phyloP scores from a whole-genome alignment of 2,113 vertebrate genomes.

The Chlamydotis undulata region DNA sequence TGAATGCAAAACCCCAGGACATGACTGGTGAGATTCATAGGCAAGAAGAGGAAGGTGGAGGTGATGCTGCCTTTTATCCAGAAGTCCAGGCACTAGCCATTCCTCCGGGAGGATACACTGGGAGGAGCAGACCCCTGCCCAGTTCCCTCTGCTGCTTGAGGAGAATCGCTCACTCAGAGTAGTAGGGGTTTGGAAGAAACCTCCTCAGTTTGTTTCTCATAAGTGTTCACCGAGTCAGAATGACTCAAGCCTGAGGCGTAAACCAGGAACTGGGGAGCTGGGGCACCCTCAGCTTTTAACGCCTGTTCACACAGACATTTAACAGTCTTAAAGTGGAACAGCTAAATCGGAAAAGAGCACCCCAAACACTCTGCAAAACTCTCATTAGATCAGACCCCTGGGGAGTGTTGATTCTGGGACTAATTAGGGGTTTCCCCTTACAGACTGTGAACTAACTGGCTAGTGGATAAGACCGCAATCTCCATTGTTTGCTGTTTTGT shows the following conservation, averaged over 20 bases:
- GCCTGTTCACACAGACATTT: not conserved
- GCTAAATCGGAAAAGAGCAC: not conserved
- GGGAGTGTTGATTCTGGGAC: not conserved
- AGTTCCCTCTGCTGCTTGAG: not conserved
- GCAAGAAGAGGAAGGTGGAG: not conserved
- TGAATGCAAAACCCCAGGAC: not conserved
- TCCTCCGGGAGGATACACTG: not conserved
- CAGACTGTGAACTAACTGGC: not conserved
- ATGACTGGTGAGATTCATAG: not conserved
- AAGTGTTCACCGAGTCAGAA: not conserved
- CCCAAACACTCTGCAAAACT: not conserved
- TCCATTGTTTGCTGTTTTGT: not conserved
- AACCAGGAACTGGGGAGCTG: not conserved
- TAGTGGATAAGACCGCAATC: not conserved
- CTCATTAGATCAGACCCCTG: not conserved
- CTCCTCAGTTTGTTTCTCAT: not conserved
- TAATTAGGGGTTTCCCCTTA: not conserved
- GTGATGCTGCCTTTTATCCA: not conserved
- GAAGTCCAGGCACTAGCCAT: not conserved
- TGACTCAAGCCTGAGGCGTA: not conserved
- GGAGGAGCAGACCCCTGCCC: not conserved
- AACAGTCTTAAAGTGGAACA: not conserved
- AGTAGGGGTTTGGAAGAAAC: not conserved
- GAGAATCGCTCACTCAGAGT: not conserved
- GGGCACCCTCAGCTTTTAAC: not conserved